These are phyloP conservation scores for Drosophila mettleri DNA, from an alignment of 2,888 invertebrate species.

Conservation along the genomic window DNA sequence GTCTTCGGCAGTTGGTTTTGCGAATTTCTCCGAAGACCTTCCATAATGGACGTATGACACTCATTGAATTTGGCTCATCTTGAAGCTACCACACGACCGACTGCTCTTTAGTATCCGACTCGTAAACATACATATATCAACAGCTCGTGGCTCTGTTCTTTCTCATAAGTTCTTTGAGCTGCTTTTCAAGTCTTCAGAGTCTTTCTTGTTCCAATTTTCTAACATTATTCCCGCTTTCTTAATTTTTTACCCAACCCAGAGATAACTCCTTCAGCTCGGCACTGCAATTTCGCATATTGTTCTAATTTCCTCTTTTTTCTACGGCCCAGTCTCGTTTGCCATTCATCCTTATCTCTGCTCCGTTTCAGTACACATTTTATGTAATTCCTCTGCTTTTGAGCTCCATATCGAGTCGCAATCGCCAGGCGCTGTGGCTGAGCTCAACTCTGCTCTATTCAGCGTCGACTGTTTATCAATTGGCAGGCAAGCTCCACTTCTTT, in stretches of 20 bases:
- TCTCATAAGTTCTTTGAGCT: not conserved
- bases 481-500: constrained; percentile 18
- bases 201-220: no score
- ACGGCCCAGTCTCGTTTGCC: not conserved
- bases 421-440: constrained; percentile 1
- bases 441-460: constrained; percentile 29
- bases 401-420: constrained; percentile 28
- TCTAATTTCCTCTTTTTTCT: not conserved
- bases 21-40: no score
- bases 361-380: constrained; percentile 11
- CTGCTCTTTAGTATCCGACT: no score
- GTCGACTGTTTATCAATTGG: constrained; percentile 48
- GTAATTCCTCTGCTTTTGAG: constrained; percentile 28
- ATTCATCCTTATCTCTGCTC: constrained; percentile 8
- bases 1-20: no score
- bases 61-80: no score
- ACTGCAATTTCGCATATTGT: not conserved
- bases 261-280: not conserved
- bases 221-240: no score
- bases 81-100: no score
- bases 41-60: no score
- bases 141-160: no score
- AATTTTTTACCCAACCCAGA: no score
- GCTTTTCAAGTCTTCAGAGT: no score
- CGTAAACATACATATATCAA: no score